Evolutionary conservation across 1,140 invertebrate species (phyloP).

Genomic region (Zaprionus lachaisei): DNA sequence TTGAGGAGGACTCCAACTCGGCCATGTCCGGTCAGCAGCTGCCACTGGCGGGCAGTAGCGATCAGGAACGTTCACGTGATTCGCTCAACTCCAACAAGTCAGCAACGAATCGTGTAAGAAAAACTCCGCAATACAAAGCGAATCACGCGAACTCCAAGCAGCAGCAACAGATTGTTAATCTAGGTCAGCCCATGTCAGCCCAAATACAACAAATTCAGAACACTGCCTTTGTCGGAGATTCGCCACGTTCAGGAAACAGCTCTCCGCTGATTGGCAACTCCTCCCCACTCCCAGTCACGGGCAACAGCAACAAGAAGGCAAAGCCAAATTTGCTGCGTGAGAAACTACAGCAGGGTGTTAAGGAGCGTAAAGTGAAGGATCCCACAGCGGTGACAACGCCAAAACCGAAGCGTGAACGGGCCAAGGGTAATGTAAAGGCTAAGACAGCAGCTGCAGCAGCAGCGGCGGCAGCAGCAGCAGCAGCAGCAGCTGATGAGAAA

Average conservation of each 20-base stretch:
- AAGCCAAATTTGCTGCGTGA: conserved; percentile 77
- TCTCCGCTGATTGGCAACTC: conserved; percentile 60
- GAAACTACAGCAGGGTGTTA: conserved; percentile 80
- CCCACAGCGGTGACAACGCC: conserved; percentile 41
- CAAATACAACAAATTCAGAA: conserved; percentile 38
- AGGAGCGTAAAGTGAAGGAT: conserved; percentile 78
- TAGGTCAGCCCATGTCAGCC: conserved; percentile 13
- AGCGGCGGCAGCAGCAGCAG: conserved; percentile 76
- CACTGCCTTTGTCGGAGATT: conserved; percentile 36
- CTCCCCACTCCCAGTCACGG: conserved; percentile 28
- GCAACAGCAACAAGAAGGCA: conserved; percentile 64
- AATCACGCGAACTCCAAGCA: conserved; percentile 46
- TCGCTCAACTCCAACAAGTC: conserved; percentile 80
- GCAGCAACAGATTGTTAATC: conserved; percentile 17
- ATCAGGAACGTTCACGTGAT: conserved; percentile 83
- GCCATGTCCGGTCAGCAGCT: conserved; percentile 60
- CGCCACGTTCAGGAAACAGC: conserved; percentile 65
- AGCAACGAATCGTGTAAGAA: conserved; percentile 66
- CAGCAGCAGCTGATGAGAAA: conserved; percentile 88
- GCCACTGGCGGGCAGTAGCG: conserved; percentile 85
- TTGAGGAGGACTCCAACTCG: conserved; percentile 86
- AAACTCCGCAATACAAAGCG: conserved; percentile 52
- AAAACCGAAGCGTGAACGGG: conserved; percentile 71
- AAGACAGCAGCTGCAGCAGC: conserved; percentile 85
- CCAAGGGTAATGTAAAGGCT: conserved; percentile 79